These are phyloP conservation scores for Priapulus caudatus DNA, from an alignment of 2,888 invertebrate genomes.

Conservation along the genomic window DNA sequence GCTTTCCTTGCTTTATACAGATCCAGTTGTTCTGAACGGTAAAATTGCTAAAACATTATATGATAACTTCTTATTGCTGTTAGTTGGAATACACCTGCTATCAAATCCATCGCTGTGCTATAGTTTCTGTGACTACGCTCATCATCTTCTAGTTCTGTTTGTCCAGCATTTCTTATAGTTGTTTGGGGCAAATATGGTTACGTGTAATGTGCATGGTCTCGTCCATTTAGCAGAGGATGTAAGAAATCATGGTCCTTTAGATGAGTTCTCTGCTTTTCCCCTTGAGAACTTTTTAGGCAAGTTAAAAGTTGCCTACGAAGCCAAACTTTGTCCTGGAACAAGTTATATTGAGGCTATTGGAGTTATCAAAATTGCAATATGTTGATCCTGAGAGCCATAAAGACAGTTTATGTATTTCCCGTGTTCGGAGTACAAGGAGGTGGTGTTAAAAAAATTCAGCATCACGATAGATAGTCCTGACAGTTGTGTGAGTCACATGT, in stretches of 20 bases:
- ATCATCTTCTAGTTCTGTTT: slow-evolving; percentile 23
- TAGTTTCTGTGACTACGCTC: slow-evolving; percentile 21
- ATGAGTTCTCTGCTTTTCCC: slow-evolving; percentile 30
- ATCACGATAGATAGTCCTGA: too few relatives aligned
- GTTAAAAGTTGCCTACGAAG: too few relatives aligned
- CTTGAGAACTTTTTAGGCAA: slow-evolving; percentile 35
- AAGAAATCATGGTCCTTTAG: slow-evolving; percentile 27
- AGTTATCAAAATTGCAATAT: too few relatives aligned
- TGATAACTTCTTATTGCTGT: slow-evolving; percentile 23
- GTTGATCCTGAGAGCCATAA: too few relatives aligned
- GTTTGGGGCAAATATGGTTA: slow-evolving; percentile 30
- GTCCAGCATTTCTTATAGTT: slow-evolving; percentile 24
- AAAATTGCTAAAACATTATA: slow-evolving; percentile 19
- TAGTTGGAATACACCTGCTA: slow-evolving; percentile 22
- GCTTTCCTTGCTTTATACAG: slow-evolving; percentile 25
- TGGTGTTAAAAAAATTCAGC: too few relatives aligned
- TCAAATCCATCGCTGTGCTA: slow-evolving; percentile 19
- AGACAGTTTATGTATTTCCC: too few relatives aligned
- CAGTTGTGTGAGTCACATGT: too few relatives aligned
- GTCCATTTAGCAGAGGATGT: slow-evolving; percentile 33
- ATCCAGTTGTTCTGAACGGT: slow-evolving; percentile 23
- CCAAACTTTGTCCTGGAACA: too few relatives aligned
- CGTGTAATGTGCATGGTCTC: slow-evolving; percentile 35
- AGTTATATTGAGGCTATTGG: too few relatives aligned
- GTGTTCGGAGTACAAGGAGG: too few relatives aligned